Base-by-base conservation (phyloP, 1,140 invertebrate genomes). In the Orius insidiosus region DNA sequence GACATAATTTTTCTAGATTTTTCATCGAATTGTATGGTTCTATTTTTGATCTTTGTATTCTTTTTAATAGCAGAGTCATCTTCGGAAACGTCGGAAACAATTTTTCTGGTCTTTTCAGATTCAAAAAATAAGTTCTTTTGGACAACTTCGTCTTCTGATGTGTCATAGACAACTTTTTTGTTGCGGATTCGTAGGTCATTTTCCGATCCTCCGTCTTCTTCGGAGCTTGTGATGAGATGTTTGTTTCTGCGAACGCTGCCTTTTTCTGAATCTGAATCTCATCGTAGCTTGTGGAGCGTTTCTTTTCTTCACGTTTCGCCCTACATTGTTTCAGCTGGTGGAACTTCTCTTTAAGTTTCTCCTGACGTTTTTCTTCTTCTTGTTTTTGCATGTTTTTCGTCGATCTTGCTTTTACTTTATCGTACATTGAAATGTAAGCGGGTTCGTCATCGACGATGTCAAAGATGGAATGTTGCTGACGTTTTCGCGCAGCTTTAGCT, bases 381-480 rank as follows among this genome's bases (percentile, higher is more conserved):
- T 85, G 73, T 59, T 86, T 87, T 61, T 87, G 83, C 79, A 86
- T 84, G 58, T 86, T 85, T 60, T 87, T 87, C 46, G 81, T 90
- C 16, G 88, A 93, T 35, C 90, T 74, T 3, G 89, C 85, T 65
- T 97, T 97, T 0, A 97, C 89, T 65, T 95, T 95, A 60, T 96
- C 93, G 61, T 97, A 97, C 92, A 97, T 97, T 30, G 90, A 95
- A 48, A 92, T 87, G 58, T 92, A 94, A 9, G 79, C 79, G 2
- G 85, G 85, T 50, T 82, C 86, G 55, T 90, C 85, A 56, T 87
- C 82, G 15, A 85, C 74, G 48, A 88, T 86, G 58, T 89, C 85
- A 62, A 88, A 90, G 53, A 87, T 88, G n/a, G 85, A 89, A 65
- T 85, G 82, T 13, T 48, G 46, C 31, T 45, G 48, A 10, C 49